Conservation (phyloP, 1,140 invertebrate species). For the Diorhabda elongata region DNA sequence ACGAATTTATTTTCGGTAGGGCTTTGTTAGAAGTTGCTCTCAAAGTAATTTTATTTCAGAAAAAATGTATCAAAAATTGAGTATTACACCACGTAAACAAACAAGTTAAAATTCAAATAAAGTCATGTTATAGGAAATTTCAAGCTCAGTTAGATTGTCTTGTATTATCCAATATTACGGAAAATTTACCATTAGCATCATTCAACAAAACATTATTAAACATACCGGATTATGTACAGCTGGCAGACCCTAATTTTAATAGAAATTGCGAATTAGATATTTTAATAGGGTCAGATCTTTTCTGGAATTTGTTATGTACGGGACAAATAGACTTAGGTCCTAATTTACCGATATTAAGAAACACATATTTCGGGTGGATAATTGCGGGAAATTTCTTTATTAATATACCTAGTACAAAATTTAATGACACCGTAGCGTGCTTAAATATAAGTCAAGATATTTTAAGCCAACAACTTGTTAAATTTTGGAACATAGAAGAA, state of each 20-base stretch:
- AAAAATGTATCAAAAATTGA: not conserved
- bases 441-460: not conserved
- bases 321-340: constrained; percentile 16
- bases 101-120: not conserved
- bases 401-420: constrained; percentile 5
- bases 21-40: not conserved
- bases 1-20: not conserved
- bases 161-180: constrained; percentile 5
- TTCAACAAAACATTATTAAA: constrained; percentile 10
- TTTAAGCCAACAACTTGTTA: constrained; percentile 3
- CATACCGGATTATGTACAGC: constrained; percentile 19
- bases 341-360: constrained; percentile 19
- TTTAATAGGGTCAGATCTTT: constrained; percentile 25
- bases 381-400: not conserved
- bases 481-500: constrained; percentile 25
- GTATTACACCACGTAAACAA: not conserved
- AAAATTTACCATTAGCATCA: constrained; percentile 8
- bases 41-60: not conserved
- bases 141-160: not conserved
- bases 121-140: not conserved
- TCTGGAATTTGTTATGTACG: constrained; percentile 22
- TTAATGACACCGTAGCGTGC: not conserved
- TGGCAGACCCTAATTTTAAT: constrained; percentile 24
- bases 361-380: constrained; percentile 22
- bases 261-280: constrained; percentile 21